Percentiles rank a stretch among this genome's conserved stretches.
These are phyloP conservation scores for Calameuta filiformis DNA, from an alignment of 2,888 invertebrate species.

Conservation along the genomic window DNA sequence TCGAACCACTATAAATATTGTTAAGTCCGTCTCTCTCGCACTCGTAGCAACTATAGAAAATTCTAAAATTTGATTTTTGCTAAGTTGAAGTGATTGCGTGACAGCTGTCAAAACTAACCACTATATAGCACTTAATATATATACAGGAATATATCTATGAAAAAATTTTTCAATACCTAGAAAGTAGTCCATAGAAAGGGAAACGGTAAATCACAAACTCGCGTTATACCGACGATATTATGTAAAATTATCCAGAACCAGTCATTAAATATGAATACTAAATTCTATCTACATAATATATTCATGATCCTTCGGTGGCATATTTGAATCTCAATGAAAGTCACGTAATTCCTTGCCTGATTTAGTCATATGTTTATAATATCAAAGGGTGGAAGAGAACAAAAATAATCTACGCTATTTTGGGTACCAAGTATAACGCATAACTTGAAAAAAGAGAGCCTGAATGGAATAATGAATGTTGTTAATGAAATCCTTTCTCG, in stretches of 20 bases:
- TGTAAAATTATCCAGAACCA: not conserved
- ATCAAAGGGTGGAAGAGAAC: not conserved
- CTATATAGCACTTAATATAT: not conserved
- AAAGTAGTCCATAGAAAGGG: not conserved
- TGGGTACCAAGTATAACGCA: not conserved
- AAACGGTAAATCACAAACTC: not conserved
- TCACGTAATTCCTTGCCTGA: not conserved
- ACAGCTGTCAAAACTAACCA: not conserved
- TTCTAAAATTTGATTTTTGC: not conserved
- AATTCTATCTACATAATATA: not conserved
- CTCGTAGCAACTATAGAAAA: not conserved
- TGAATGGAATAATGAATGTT: not conserved
- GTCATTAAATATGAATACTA: not conserved
- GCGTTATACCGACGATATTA: not conserved
- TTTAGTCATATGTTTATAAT: not conserved
- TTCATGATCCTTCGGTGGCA: not conserved
- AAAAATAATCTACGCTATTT: not conserved
- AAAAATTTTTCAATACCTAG: not conserved
- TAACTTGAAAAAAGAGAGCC: not conserved
- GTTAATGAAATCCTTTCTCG: constrained; percentile 37
- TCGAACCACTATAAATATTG: not conserved
- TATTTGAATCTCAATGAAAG: not conserved
- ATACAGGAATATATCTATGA: not conserved
- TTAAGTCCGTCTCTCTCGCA: not conserved
- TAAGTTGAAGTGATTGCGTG: not conserved